These are phyloP conservation scores for Heteronetta atricapilla DNA, from an alignment of 2,113 vertebrate genomes.

Conservation along the genomic window DNA sequence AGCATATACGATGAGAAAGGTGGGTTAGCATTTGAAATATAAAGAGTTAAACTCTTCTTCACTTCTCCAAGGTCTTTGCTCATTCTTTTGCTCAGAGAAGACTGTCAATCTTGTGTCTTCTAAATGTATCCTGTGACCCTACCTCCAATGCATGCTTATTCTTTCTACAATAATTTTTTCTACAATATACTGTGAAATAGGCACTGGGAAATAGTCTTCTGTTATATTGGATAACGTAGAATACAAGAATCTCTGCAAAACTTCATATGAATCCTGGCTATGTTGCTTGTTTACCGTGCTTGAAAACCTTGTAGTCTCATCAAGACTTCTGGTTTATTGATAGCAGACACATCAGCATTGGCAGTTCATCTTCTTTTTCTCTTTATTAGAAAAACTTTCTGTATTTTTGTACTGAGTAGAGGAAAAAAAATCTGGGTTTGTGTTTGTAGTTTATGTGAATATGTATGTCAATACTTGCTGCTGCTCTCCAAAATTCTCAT, in stretches of 20 bases:
- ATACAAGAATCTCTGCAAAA: background rate
- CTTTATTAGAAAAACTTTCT: background rate
- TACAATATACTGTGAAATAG: background rate
- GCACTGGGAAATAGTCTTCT: background rate
- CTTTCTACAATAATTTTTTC: background rate
- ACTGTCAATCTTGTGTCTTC: background rate
- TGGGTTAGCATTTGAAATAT: background rate
- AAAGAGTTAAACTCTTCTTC: background rate
- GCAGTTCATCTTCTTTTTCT: background rate
- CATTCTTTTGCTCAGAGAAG: background rate
- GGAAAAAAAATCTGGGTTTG: background rate
- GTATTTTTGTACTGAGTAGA: background rate
- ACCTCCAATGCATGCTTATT: background rate
- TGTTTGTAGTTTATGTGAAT: background rate
- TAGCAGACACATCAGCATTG: background rate
- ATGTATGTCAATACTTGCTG: background rate
- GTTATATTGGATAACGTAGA: background rate
- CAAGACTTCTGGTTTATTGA: background rate
- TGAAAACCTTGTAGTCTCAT: background rate
- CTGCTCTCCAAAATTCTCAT: background rate
- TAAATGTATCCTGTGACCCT: background rate
- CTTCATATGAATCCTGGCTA: rapidly evolving
- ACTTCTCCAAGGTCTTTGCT: background rate
- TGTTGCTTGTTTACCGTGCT: background rate
- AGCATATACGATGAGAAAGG: background rate